Percentiles rank a stretch among this genome's conserved stretches.
Conservation (phyloP, 1,140 invertebrate species). For the Sitophilus oryzae region DNA sequence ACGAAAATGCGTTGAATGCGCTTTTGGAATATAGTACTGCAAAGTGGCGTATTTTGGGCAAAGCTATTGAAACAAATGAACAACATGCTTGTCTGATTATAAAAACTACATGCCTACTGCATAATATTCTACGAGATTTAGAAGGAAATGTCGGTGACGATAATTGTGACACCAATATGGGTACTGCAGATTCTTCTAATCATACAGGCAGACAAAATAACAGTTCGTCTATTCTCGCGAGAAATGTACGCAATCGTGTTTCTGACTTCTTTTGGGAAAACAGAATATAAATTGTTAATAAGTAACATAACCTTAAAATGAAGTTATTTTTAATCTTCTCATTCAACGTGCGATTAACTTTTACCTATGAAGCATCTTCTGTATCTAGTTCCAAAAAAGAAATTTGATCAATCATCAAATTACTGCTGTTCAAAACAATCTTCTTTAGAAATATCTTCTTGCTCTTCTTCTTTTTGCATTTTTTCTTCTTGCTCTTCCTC, state of each 20-base stretch:
- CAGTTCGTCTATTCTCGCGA: neutral
- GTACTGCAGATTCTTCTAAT: neutral
- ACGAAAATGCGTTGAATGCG: neutral
- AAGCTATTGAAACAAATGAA: neutral
- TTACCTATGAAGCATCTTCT: too few species aligned
- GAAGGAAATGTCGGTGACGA: neutral
- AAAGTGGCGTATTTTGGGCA: too few species aligned
- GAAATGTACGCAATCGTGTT: neutral
- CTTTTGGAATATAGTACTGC: too few species aligned
- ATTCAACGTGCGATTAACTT: too few species aligned
- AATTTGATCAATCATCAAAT: too few species aligned
- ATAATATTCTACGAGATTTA: neutral
- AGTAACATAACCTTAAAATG: neutral
- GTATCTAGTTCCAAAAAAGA: too few species aligned
- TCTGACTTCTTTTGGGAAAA: constrained; percentile 1
- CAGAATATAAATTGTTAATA: constrained; percentile 3
- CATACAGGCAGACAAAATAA: neutral
- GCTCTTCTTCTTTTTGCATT: too few species aligned
- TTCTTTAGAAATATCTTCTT: too few species aligned
- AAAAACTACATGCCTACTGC: neutral
- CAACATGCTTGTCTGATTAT: constrained; percentile 1
- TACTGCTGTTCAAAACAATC: too few species aligned
- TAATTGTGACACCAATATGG: neutral
- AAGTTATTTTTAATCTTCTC: too few species aligned
- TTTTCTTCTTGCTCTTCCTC: too few species aligned